Percentiles rank a stretch among this genome's conserved stretches.
Evolutionary conservation across 2,113 vertebrate species (phyloP).

Genomic region (Boulengeromyrus knoepffleri): DNA sequence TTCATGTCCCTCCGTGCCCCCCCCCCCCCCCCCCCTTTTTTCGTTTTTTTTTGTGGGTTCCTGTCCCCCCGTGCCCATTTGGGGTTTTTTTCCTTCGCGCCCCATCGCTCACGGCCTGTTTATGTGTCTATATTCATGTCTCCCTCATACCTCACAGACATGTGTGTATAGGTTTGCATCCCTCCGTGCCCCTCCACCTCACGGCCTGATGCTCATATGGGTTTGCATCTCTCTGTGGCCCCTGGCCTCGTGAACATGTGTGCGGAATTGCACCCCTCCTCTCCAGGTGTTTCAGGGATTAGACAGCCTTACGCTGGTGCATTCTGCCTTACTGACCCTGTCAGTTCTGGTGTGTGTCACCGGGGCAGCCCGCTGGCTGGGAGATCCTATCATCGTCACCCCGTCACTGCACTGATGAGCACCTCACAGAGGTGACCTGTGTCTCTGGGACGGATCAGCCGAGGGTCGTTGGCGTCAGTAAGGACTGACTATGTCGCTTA

Average conservation of each 20-base stretch:
- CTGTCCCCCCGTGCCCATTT: not conserved
- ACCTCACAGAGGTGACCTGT: slow-evolving; percentile 8
- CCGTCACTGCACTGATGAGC: slow-evolving; percentile 7
- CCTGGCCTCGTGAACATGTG: not conserved
- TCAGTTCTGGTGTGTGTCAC: slow-evolving; percentile 13
- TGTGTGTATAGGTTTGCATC: not conserved
- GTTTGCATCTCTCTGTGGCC: not conserved
- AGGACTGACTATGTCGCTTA: not conserved
- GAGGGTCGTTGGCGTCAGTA: not conserved
- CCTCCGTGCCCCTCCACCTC: not conserved
- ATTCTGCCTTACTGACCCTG: slow-evolving; percentile 21
- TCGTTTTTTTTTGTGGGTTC: no score
- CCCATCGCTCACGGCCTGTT: not conserved
- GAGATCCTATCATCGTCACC: slow-evolving; percentile 4
- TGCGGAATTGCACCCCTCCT: not conserved
- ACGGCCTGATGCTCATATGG: not conserved
- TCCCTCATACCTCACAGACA: not conserved
- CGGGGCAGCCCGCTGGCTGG: not conserved
- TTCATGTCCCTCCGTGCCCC: not conserved
- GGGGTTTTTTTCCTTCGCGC: not conserved
- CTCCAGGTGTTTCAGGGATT: slow-evolving; percentile 31
- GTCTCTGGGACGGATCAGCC: not conserved
- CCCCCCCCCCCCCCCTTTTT: no score
- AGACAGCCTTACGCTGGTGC: slow-evolving; percentile 4
- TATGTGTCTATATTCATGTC: not conserved